A percentile compares a stretch with the other conserved stretches of the same genome.
phyloP scores from a whole-genome alignment of 2,888 invertebrate genomes.

The Rhamnusium bicolor region DNA sequence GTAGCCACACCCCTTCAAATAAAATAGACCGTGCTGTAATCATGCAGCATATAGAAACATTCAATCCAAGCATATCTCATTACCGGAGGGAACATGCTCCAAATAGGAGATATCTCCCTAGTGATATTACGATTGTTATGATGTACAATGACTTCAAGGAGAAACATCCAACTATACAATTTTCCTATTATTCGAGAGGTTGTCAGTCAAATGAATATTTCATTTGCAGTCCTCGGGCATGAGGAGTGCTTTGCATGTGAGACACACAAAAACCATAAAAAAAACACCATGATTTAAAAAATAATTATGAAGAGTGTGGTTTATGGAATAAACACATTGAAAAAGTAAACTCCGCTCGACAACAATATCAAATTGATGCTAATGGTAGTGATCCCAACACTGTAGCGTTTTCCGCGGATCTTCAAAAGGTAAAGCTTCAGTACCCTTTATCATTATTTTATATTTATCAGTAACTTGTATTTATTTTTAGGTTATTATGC shows the following conservation, averaged over 20 bases:
- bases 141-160: too few species aligned
- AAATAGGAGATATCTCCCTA: too few species aligned
- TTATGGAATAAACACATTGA: not conserved
- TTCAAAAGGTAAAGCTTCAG: not conserved
- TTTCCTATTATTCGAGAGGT: too few species aligned
- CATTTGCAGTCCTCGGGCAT: too few species aligned
- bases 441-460: not conserved
- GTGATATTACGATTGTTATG: too few species aligned
- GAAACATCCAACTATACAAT: too few species aligned
- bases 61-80: too few species aligned
- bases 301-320: not conserved
- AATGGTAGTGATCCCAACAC: not conserved
- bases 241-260: slow-evolving; percentile 1
- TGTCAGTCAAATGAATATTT: too few species aligned
- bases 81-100: too few species aligned
- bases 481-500: slow-evolving; percentile 39
- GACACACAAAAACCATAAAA: not conserved
- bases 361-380: not conserved
- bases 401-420: not conserved
- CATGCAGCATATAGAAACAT: too few species aligned
- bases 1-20: too few species aligned
- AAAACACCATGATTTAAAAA: not conserved
- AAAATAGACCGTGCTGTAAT: too few species aligned
- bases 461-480: not conserved
- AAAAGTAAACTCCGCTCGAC: not conserved